Evolutionary conservation across 92 coral and sea anemone genomes (phyloP).

Genomic region (Metridium senile): DNA sequence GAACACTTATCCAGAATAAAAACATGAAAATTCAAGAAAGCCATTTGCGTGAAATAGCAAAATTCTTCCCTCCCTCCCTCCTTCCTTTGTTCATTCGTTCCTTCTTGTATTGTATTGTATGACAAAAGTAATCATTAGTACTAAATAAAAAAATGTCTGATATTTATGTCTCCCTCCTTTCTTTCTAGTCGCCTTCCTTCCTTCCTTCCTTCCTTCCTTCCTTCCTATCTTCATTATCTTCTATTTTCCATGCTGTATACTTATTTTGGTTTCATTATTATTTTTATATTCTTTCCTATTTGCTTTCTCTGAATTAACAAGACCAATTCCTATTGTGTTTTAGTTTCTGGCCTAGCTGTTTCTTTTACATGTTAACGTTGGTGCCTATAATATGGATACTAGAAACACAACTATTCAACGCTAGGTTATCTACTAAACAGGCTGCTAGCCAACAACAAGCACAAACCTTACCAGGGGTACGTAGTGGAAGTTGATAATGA

Average conservation of each 20-base stretch:
- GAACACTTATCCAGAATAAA: too few relatives aligned
- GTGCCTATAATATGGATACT: slow-evolving; percentile 90
- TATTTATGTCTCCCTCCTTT: too few relatives aligned
- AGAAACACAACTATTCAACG: slow-evolving; percentile 71
- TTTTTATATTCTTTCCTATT: too few relatives aligned
- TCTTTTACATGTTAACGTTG: slow-evolving; percentile 93
- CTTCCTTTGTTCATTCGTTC: not conserved
- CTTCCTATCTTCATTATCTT: too few relatives aligned
- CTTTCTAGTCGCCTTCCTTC: too few relatives aligned
- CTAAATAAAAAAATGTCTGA: too few relatives aligned
- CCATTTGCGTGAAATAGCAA: too few relatives aligned
- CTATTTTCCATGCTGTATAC: too few relatives aligned
- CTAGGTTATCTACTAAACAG: slow-evolving; percentile 37
- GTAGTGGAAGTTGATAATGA: not conserved
- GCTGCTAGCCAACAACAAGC: not conserved
- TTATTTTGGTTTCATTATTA: too few relatives aligned
- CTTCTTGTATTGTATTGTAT: not conserved
- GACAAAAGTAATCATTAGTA: too few relatives aligned
- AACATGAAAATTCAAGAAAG: too few relatives aligned
- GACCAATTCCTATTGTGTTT: not conserved
- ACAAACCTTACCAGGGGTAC: not conserved
- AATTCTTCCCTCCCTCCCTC: not conserved
- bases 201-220: too few relatives aligned
- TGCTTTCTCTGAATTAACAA: not conserved
- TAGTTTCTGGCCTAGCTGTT: slow-evolving; percentile 99